A percentile compares a stretch with the other conserved stretches of the same genome.
Evolutionary conservation across 53 echinoderm and acorn worm species (phyloP).

Genomic region (Henricia sp.): DNA sequence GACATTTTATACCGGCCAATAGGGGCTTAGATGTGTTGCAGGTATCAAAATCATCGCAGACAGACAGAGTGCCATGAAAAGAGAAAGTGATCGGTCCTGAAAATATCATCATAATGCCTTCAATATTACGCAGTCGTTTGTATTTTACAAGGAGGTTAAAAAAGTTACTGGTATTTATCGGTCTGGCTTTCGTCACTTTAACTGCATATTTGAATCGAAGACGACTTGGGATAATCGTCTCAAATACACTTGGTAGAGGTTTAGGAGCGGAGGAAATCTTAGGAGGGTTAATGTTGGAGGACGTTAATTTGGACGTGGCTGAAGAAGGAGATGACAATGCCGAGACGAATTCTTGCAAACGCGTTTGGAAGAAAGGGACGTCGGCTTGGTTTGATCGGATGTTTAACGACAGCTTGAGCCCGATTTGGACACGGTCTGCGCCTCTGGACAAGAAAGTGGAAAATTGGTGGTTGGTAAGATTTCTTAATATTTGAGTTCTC

Average conservation of each 20-base stretch:
- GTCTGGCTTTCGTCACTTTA: neutral
- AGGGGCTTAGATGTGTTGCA: too few species aligned
- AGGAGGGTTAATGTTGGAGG: neutral
- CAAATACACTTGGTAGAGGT: neutral
- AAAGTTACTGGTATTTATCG: neutral
- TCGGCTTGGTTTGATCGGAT: slow-evolving; percentile 83
- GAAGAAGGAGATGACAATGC: slow-evolving; percentile 1
- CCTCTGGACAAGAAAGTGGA: slow-evolving; percentile 39
- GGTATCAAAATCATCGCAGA: too few species aligned
- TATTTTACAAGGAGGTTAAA: neutral
- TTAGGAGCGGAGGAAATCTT: too few species aligned
- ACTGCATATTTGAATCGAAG: slow-evolving; percentile 9
- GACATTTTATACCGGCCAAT: too few species aligned
- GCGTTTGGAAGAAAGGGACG: slow-evolving; percentile 65
- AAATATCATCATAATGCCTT: neutral
- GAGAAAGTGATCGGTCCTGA: neutral
- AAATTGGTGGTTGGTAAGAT: slow-evolving; percentile 93
- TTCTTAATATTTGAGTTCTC: neutral
- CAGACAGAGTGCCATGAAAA: neutral
- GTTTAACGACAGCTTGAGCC: slow-evolving; percentile 45
- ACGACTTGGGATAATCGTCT: slow-evolving; percentile 1
- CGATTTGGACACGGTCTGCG: slow-evolving; percentile 74
- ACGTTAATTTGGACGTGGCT: too few species aligned
- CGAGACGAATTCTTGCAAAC: slow-evolving; percentile 43
- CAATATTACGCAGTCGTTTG: neutral